A percentile compares a stretch with the other conserved stretches of the same genome.
Conservation (phyloP, 2,113 vertebrate genomes). For the Hippocampus abdominalis region DNA sequence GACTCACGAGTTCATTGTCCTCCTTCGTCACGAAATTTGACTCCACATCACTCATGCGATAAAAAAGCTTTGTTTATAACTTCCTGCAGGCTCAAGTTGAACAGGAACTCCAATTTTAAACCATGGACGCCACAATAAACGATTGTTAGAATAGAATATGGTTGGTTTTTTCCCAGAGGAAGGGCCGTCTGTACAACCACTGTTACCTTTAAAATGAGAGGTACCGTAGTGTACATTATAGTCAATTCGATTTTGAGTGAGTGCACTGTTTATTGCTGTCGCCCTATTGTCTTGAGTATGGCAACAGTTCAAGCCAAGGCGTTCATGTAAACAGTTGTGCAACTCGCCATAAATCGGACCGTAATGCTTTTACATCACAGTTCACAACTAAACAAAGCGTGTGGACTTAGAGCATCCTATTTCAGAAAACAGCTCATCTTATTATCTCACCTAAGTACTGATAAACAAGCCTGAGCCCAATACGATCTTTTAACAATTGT, state of each 20-base stretch:
- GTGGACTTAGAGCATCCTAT: slow-evolving; percentile 28
- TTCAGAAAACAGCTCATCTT: slow-evolving; percentile 14
- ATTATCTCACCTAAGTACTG: slow-evolving; percentile 16
- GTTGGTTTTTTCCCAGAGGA: neutral
- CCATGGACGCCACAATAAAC: slow-evolving; percentile 16
- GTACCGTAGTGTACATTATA: neutral
- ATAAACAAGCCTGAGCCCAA: slow-evolving; percentile 43
- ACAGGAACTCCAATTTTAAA: slow-evolving; percentile 44
- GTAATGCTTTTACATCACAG: neutral
- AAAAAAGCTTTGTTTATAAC: slow-evolving; percentile 39
- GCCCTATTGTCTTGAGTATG: neutral
- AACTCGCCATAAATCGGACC: neutral
- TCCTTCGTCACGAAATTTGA: neutral
- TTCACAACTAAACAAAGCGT: neutral
- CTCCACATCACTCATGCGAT: slow-evolving; percentile 13
- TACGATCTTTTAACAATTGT: slow-evolving; percentile 9
- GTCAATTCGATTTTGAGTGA: neutral
- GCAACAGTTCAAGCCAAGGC: neutral
- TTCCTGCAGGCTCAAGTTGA: slow-evolving; percentile 45
- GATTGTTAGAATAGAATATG: slow-evolving; percentile 14
- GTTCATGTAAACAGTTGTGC: neutral
- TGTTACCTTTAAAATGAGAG: neutral
- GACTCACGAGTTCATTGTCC: slow-evolving; percentile 1
- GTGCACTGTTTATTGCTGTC: neutral
- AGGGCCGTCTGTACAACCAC: neutral